Percentiles rank a stretch among this genome's conserved stretches.
Conservation (phyloP, 2,888 invertebrate genomes). For the Trissolcus japonicus region DNA sequence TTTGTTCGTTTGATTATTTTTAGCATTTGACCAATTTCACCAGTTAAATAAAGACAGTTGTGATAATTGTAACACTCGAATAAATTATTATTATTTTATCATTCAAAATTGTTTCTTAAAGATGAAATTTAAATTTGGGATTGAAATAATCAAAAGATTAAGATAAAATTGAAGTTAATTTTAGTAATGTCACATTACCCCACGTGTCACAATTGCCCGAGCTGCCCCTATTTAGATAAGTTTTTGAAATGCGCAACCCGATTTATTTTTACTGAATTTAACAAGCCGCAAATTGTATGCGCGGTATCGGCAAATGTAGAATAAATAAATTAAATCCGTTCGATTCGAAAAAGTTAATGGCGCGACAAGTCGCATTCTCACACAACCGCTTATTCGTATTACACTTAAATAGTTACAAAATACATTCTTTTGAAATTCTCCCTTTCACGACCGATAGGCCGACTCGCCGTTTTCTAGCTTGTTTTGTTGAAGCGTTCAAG, state of each 20-base stretch:
- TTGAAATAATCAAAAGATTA: no score
- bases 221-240: conserved; percentile 34
- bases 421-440: conserved; percentile 69
- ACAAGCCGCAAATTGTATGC: conserved; percentile 10
- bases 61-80: no score
- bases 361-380: conserved; percentile 43
- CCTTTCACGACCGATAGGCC: conserved; percentile 61
- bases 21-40: no score
- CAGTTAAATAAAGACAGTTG: no score
- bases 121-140: no score
- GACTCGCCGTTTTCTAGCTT: conserved; percentile 63
- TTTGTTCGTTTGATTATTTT: no score
- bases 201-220: conserved; percentile 33
- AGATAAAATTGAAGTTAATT: conserved; percentile 7
- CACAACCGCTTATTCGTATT: conserved; percentile 57
- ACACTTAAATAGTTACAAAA: conserved; percentile 73
- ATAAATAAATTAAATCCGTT: conserved; percentile 56
- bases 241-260: neutral
- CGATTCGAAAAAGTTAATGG: conserved; percentile 30
- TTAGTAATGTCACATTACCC: no score
- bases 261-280: no score
- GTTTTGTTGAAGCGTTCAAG: conserved; percentile 49
- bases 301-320: conserved; percentile 43
- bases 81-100: no score
- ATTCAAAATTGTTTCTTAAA: neutral